Evolutionary conservation across 2,888 invertebrate genomes (phyloP).

Genomic region (Sphinx pinastri): DNA sequence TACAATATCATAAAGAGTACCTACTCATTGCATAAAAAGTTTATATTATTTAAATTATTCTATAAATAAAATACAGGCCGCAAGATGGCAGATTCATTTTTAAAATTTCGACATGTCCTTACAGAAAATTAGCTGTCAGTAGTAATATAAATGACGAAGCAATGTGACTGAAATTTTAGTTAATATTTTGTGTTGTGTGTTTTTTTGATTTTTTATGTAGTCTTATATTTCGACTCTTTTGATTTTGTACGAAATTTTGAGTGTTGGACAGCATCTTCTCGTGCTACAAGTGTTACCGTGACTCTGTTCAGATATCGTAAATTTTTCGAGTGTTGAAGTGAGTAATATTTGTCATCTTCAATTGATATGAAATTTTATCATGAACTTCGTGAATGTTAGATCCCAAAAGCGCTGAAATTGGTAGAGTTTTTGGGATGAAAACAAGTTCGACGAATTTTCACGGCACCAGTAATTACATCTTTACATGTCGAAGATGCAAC

Average conservation of each 20-base stretch:
- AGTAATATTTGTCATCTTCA: conserved; percentile 1
- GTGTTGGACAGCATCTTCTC: conserved; percentile 56
- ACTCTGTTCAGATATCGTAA: conserved; percentile 38
- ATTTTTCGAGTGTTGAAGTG: conserved; percentile 18
- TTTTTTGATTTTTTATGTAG: conserved; percentile 77
- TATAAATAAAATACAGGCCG: conserved; percentile 32
- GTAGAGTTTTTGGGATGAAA: too few relatives aligned
- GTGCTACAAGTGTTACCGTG: conserved; percentile 53
- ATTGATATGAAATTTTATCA: not conserved
- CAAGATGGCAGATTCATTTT: conserved; percentile 29
- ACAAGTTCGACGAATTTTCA: too few relatives aligned
- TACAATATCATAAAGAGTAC: too few relatives aligned
- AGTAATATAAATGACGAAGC: conserved; percentile 69
- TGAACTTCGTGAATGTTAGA: too few relatives aligned
- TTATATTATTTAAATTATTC: not conserved
- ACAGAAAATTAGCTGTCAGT: conserved; percentile 49
- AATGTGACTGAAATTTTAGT: conserved; percentile 82
- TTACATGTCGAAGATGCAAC: too few relatives aligned
- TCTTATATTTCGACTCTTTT: conserved; percentile 63
- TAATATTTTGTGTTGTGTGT: conserved; percentile 81
- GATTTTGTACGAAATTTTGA: conserved; percentile 75
- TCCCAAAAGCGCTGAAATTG: too few relatives aligned
- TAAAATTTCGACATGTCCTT: conserved; percentile 39
- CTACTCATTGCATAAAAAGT: not conserved
- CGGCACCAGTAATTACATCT: too few relatives aligned